phyloP scores from a whole-genome alignment of 1,140 invertebrate genomes.

The Chironomus striatipennis region DNA sequence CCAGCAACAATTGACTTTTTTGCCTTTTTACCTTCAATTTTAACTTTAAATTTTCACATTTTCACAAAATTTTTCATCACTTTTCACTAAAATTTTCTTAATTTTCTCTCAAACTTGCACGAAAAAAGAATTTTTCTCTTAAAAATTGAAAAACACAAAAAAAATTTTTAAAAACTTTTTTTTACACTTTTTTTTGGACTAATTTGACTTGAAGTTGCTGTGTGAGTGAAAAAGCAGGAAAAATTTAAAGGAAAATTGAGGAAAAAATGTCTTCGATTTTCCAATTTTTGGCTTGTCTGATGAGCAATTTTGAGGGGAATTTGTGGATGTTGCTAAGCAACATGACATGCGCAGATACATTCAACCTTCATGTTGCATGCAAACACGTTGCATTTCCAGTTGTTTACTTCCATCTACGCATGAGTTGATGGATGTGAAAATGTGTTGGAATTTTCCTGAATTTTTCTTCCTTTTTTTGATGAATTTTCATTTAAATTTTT shows the following conservation, averaged over 20 bases:
- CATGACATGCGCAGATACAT: neutral
- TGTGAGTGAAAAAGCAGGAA: neutral
- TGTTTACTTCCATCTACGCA: neutral
- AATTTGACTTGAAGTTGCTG: slow-evolving; percentile 8
- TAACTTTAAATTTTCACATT: neutral
- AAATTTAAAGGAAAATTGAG: neutral
- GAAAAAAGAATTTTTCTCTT: neutral
- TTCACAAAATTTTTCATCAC: too few relatives aligned
- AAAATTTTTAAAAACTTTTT: neutral
- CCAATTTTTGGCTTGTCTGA: neutral
- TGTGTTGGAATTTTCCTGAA: neutral
- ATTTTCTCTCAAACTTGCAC: neutral
- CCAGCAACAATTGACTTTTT: too few relatives aligned
- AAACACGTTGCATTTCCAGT: neutral
- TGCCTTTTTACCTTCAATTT: neutral
- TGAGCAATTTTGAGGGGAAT: neutral
- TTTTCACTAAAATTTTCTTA: too few relatives aligned
- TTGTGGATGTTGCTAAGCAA: neutral
- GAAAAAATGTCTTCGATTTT: too few relatives aligned
- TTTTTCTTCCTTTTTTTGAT: neutral
- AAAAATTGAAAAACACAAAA: too few relatives aligned
- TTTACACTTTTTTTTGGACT: neutral
- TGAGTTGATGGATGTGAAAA: neutral
- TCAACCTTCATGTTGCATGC: neutral
- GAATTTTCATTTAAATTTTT: neutral